Percentiles rank a stretch among this genome's conserved stretches.
Conservation (phyloP, 2,113 vertebrate genomes). For the Oryzias celebensis region DNA sequence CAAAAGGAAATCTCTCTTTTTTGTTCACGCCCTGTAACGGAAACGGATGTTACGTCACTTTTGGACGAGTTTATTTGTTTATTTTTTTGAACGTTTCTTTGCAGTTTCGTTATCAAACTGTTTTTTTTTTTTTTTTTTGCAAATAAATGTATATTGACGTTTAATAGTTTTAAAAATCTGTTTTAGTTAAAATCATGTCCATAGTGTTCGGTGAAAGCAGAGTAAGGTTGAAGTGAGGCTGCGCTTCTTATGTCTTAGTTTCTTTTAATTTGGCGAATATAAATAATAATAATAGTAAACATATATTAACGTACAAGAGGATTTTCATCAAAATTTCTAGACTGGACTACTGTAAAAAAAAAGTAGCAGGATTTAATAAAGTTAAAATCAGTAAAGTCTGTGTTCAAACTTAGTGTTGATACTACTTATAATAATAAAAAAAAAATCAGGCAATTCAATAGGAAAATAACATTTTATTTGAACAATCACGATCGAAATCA, state of each 20-base stretch:
- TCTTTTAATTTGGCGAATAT: not conserved
- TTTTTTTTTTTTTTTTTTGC: not conserved
- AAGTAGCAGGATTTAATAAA: not conserved
- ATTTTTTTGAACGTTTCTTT: not conserved
- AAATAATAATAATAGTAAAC: no score
- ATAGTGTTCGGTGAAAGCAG: not conserved
- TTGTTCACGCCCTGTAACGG: slow-evolving; percentile 43
- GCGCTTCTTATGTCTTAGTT: not conserved
- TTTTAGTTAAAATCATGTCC: no score
- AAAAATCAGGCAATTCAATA: slow-evolving; percentile 12
- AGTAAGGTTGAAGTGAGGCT: not conserved
- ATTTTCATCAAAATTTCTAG: no score
- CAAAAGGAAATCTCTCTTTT: slow-evolving; percentile 5
- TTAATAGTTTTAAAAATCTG: not conserved
- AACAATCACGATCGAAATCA: slow-evolving; percentile 43
- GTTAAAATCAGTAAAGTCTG: no score
- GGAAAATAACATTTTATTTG: slow-evolving; percentile 66
- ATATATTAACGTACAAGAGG: no score
- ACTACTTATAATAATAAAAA: not conserved
- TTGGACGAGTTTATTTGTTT: slow-evolving; percentile 8
- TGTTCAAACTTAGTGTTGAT: not conserved
- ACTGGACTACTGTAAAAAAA: no score
- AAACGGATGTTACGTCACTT: slow-evolving; percentile 49
- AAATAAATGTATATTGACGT: not conserved
- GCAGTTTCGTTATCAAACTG: not conserved